Evolutionary conservation across 2,797 vertebrate species (phyloP).

Genomic region (Periparus ater): DNA sequence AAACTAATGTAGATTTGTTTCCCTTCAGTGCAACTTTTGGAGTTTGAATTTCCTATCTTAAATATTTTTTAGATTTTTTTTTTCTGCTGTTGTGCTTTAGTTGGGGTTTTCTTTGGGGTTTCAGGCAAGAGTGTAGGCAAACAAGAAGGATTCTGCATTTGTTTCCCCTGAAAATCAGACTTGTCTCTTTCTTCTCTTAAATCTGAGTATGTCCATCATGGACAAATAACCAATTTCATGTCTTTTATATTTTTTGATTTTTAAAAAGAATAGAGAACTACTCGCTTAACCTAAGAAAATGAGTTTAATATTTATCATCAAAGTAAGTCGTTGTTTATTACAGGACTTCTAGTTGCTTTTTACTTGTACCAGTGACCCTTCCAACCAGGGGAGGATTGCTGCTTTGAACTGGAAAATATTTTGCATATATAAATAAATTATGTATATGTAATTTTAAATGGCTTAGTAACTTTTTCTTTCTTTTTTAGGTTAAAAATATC

Average conservation of each 20-base stretch:
- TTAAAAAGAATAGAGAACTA: not conserved
- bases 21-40: not conserved
- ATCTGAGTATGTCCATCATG: not conserved
- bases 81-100: not conserved
- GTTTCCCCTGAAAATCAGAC: not conserved
- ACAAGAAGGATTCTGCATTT: not conserved
- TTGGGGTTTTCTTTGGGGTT: not conserved
- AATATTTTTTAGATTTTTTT: not conserved
- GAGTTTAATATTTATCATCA: not conserved
- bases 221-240: not conserved
- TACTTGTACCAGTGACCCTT: not conserved
- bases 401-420: not conserved
- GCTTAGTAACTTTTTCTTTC: not conserved
- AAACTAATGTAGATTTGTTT: not conserved
- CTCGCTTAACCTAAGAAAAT: not conserved
- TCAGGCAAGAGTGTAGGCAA: not conserved
- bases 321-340: not conserved
- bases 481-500: conserved; percentile 87
- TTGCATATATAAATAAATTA: not conserved
- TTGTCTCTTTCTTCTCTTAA: not conserved
- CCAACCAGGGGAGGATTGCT: not conserved
- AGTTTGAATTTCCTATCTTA: not conserved
- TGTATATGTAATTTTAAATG: not conserved
- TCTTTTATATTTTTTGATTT: not conserved
- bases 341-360: not conserved